These are phyloP conservation scores for Lacerta bilineata DNA, from an alignment of 2,797 vertebrate genomes.

Conservation along the genomic window DNA sequence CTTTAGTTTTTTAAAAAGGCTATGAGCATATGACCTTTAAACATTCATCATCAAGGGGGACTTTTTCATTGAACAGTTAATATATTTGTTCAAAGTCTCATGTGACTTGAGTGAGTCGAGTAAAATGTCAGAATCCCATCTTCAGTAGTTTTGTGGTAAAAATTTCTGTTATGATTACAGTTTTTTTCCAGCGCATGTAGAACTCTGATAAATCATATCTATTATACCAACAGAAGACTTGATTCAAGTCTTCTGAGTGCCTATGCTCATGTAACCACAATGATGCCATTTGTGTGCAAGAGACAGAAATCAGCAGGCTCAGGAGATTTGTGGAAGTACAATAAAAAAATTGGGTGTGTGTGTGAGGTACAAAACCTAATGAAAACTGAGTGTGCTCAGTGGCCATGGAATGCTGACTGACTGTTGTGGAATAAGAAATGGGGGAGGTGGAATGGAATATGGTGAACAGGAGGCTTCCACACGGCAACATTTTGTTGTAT, in stretches of 20 bases:
- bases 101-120: slow-evolving; percentile 26
- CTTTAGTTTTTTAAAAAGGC: slow-evolving; percentile 25
- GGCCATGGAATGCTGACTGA: no score
- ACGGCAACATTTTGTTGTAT: no score
- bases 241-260: no score
- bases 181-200: background rate
- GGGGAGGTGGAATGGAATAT: no score
- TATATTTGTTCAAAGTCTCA: slow-evolving; percentile 31
- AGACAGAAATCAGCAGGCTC: background rate
- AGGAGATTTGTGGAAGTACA: background rate
- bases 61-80: slow-evolving; percentile 36
- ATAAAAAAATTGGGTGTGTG: background rate
- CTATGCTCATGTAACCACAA: background rate
- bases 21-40: slow-evolving; percentile 53
- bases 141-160: background rate
- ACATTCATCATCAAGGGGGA: slow-evolving; percentile 32
- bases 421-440: no score
- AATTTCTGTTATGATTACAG: background rate
- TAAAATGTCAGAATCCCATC: slow-evolving; percentile 16
- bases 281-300: background rate
- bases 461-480: no score
- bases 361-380: background rate
- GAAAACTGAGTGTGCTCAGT: no score
- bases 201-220: background rate
- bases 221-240: no score